Conservation (phyloP, 2,113 vertebrate genomes). For the Sula dactylatra region DNA sequence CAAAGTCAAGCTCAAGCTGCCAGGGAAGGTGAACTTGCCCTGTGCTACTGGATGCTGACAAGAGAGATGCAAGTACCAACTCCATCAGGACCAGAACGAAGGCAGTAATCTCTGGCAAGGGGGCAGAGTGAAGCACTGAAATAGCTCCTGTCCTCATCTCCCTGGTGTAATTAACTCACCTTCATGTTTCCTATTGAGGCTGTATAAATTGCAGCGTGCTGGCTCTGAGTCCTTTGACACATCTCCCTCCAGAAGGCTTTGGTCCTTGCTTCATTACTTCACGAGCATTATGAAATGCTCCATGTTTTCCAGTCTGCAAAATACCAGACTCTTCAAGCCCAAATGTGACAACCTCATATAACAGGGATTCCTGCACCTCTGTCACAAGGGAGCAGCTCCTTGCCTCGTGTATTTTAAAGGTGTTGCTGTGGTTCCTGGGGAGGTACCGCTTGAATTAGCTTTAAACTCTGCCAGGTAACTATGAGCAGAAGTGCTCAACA, state of each 20-base stretch:
- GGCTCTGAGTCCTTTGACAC: background rate
- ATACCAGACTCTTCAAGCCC: background rate
- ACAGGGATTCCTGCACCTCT: fast-evolving
- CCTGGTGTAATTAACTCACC: background rate
- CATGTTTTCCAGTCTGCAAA: background rate
- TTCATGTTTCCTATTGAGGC: background rate
- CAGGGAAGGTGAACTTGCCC: background rate
- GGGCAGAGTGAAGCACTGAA: background rate
- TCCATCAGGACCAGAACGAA: background rate
- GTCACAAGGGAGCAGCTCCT: background rate
- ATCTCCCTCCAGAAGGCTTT: background rate
- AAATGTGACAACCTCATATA: background rate
- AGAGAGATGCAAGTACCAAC: background rate
- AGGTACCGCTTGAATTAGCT: background rate
- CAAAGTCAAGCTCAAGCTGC: background rate
- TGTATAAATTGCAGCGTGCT: background rate
- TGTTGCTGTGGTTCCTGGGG: background rate
- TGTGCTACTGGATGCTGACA: background rate
- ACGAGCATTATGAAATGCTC: background rate
- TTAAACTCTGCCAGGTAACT: background rate
- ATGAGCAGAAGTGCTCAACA: background rate
- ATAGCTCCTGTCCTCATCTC: background rate
- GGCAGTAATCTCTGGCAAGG: background rate
- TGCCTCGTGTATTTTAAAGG: background rate
- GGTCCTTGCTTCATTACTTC: background rate